These are phyloP conservation scores for Phalera bucephala DNA, from an alignment of 2,888 invertebrate genomes.

Conservation along the genomic window DNA sequence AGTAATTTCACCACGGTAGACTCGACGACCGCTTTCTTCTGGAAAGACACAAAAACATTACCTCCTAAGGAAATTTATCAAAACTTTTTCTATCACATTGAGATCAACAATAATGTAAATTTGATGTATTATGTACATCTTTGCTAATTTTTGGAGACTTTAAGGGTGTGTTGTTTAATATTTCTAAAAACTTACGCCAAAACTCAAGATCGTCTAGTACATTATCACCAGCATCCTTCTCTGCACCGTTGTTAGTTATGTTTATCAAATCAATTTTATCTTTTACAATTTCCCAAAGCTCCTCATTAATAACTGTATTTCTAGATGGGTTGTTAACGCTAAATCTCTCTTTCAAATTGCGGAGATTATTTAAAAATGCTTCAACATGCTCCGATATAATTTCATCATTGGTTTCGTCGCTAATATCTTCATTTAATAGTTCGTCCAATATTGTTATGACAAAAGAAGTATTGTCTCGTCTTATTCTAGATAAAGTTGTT, in stretches of 20 bases:
- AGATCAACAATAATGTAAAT: no score
- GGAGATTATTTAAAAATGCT: constrained; percentile 38
- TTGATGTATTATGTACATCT: no score
- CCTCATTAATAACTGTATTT: constrained; percentile 29
- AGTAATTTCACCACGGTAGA: constrained; percentile 46
- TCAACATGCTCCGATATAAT: constrained; percentile 32
- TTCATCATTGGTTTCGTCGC: constrained; percentile 26
- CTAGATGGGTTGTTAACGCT: constrained; percentile 21
- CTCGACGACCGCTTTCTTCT: constrained; percentile 53
- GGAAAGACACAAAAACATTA: no score
- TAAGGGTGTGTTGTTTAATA: no score
- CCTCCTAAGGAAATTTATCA: no score
- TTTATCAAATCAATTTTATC: constrained; percentile 8
- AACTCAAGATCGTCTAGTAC: constrained; percentile 41
- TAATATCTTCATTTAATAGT: constrained; percentile 43
- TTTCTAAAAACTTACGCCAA: constrained; percentile 66
- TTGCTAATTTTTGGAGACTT: no score
- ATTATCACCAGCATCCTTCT: constrained; percentile 14
- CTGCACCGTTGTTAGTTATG: constrained; percentile 3
- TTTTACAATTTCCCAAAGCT: constrained; percentile 29
- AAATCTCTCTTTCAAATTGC: constrained; percentile 37
- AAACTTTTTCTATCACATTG: no score
- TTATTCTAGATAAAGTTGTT: constrained; percentile 37
- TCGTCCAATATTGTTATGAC: constrained; percentile 51
- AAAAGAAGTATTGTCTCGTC: constrained; percentile 39